These are phyloP conservation scores for Paradoxurus hermaphroditus DNA, from an alignment of 2,113 vertebrate genomes.

Conservation along the genomic window DNA sequence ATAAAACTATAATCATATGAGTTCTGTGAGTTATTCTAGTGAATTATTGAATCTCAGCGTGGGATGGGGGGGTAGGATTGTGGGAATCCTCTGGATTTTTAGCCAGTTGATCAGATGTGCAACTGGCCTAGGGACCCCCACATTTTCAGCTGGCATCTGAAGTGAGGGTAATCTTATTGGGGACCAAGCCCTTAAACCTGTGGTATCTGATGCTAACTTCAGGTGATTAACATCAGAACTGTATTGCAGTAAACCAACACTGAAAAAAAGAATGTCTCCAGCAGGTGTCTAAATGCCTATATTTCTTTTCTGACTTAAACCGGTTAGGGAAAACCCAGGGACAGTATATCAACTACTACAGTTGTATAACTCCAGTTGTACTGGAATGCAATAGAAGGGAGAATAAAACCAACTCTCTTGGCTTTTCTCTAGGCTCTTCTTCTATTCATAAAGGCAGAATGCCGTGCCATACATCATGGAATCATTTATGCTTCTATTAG, in stretches of 20 bases:
- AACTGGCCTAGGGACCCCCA: not conserved
- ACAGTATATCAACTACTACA: not conserved
- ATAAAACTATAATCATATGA: not conserved
- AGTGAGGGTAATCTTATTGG: not conserved
- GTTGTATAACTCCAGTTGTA: not conserved
- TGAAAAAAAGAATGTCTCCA: not conserved
- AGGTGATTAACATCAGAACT: not conserved
- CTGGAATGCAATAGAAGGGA: not conserved
- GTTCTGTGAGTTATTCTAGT: not conserved
- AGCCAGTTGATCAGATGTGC: not conserved
- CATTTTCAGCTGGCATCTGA: not conserved
- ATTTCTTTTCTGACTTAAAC: not conserved
- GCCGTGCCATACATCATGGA: not conserved
- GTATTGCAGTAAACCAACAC: not conserved
- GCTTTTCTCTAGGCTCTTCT: not conserved
- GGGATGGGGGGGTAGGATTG: fast-evolving
- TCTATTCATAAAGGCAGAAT: not conserved
- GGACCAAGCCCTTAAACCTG: not conserved
- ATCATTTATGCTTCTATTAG: not conserved
- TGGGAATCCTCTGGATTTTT: not conserved
- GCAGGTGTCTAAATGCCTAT: not conserved
- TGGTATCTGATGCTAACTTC: not conserved
- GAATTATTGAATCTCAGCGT: not conserved
- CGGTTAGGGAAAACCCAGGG: not conserved
- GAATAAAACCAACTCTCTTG: not conserved